Evolutionary conservation across 2,113 vertebrate genomes (phyloP), one percentile per base, ranked within the genome.

Genomic region (Pseudorectes ferrugineus): DNA sequence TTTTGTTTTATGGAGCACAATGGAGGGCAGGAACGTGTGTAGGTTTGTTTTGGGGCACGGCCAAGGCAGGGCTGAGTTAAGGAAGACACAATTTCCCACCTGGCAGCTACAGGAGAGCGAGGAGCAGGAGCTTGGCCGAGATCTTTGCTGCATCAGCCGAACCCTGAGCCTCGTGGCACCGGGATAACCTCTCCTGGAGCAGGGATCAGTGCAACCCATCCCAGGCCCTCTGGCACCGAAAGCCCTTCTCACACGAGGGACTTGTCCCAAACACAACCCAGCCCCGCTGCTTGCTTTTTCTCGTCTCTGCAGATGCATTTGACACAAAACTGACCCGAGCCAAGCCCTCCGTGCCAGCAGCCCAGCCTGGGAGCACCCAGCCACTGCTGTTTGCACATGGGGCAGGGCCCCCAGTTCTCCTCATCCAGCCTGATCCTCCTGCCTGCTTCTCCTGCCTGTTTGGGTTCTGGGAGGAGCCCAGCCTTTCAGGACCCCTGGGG

Each of bases 1-100:
- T 46, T 59, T 52, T 74, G 36, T 26, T 80, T 24, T 11, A 20
- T 0, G 28, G 28, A 54, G 46, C 22, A 7, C 55, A 19, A 5
- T 0, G 9, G 19, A 42, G 70, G 78, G 73, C 70, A 35, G 42
- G 28, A 49, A 22, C 0, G 2, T 38, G 55, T 0, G 2, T 1
- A 4, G 5, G 43, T 81, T 42, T 71, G 1, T 55, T 63, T 17
- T 49, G 82, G 82, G 77, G 48, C 65, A 38, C 0, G 0, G 72
- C 67, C 91, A 79, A 46, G 77, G 71, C 59, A 31, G 45, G 29
- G 66, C 55, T 55, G 12, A 12, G 17, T 9, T 19, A 8, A 55
- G 24, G 77, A 59, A 59, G 68, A n/a, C 13, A 8, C 20, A 0
- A 5, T 26, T 92, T 70, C 57, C 71, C 87, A 82, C n/a, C 83